Evolutionary conservation across 2,888 invertebrate species (phyloP).

Genomic region (Calliphora vomitoria): DNA sequence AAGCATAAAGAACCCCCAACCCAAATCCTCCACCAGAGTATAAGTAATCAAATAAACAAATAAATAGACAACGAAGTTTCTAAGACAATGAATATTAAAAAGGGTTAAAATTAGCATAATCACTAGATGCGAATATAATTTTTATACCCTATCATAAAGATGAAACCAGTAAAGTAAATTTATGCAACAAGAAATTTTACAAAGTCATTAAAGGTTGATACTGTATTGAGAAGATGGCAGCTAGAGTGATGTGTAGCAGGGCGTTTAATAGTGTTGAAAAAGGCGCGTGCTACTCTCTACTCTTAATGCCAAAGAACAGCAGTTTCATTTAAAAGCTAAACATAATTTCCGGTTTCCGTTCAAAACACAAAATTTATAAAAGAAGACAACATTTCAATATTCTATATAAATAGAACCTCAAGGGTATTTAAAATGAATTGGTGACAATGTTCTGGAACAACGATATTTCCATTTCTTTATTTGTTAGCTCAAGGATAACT

Average conservation of each 20-base stretch:
- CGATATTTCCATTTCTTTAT: conserved; percentile 61
- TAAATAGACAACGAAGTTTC: conserved; percentile 72
- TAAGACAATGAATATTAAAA: conserved; percentile 83
- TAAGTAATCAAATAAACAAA: conserved; percentile 64
- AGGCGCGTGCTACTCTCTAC: conserved; percentile 60
- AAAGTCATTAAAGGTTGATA: conserved; percentile 50
- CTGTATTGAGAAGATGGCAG: neutral
- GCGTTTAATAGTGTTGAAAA: conserved; percentile 64
- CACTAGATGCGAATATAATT: conserved; percentile 57
- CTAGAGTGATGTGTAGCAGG: conserved; percentile 6
- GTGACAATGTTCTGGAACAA: conserved; percentile 74
- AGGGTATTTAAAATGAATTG: conserved; percentile 77
- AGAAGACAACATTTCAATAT: conserved; percentile 21
- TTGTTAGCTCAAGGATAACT: conserved; percentile 13
- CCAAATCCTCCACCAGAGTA: conserved; percentile 11
- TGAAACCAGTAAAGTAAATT: conserved; percentile 15
- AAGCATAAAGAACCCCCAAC: neutral
- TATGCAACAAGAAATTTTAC: conserved; percentile 33
- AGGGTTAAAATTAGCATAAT: conserved; percentile 84
- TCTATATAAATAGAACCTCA: conserved; percentile 71
- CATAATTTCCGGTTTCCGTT: conserved; percentile 76
- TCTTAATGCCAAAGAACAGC: conserved; percentile 19
- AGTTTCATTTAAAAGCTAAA: conserved; percentile 69
- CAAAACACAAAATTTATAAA: conserved; percentile 28
- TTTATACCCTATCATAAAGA: conserved; percentile 50